phyloP scores from a whole-genome alignment of 2,113 vertebrate genomes.

The Romanogobio albipinnatus region DNA sequence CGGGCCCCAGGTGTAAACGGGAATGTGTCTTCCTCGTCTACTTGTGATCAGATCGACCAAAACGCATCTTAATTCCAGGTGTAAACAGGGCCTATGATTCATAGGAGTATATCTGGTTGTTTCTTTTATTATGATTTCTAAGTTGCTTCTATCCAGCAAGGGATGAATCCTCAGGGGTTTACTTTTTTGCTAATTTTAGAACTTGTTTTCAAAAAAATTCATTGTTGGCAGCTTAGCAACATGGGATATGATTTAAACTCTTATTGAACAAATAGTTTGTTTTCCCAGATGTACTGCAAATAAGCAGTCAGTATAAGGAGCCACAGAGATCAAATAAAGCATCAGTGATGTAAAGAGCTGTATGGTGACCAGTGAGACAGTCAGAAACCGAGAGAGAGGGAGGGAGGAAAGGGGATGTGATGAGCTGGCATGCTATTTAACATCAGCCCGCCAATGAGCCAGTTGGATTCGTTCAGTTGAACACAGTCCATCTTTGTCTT shows the following conservation, averaged over 20 bases:
- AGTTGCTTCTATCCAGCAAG: background rate
- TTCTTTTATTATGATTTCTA: background rate
- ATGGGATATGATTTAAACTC: background rate
- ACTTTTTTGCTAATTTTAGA: background rate
- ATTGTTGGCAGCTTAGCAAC: background rate
- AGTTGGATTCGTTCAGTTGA: slow-evolving; percentile 38
- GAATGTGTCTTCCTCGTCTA: too few relatives aligned
- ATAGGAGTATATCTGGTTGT: background rate
- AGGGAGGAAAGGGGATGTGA: background rate
- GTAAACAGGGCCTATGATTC: too few relatives aligned
- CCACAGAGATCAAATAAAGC: slow-evolving; percentile 21
- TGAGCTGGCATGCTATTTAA: slow-evolving; percentile 43
- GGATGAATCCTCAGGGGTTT: background rate
- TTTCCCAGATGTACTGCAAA: slow-evolving; percentile 15
- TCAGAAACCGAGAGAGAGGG: background rate
- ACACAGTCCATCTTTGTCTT: slow-evolving; percentile 29
- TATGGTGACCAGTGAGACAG: slow-evolving; percentile 24
- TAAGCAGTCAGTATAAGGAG: slow-evolving; percentile 12
- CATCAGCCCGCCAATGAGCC: slow-evolving; percentile 33
- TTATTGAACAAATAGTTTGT: background rate
- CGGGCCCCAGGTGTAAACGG: too few relatives aligned
- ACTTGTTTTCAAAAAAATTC: background rate
- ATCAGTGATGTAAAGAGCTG: slow-evolving; percentile 6
- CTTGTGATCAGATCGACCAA: too few relatives aligned
- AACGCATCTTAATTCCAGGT: too few relatives aligned